Evolutionary conservation across 30 jellyfish, hydroid and myxozoan species (phyloP).

Genomic region (Morbakka virulenta): DNA sequence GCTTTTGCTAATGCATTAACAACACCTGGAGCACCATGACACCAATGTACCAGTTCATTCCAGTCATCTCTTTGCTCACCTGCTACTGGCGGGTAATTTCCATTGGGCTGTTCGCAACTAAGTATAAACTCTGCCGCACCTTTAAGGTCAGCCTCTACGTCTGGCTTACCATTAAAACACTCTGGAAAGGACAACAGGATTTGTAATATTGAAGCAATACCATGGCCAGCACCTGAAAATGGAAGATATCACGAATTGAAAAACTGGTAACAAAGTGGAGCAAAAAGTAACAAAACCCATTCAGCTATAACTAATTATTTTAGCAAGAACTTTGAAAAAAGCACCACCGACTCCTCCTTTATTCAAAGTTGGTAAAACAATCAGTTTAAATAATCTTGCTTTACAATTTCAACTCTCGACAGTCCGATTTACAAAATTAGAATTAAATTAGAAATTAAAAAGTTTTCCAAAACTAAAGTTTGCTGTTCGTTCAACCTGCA

Average conservation of each 20-base stretch:
- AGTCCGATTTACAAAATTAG: too few relatives aligned
- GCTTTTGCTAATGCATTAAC: slow-evolving; percentile 81
- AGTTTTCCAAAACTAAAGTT: too few relatives aligned
- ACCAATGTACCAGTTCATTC: slow-evolving; percentile 96
- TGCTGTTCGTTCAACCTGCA: too few relatives aligned
- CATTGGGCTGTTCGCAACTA: slow-evolving; percentile 68
- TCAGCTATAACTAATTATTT: too few relatives aligned
- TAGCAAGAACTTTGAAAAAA: too few relatives aligned
- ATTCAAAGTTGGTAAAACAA: too few relatives aligned
- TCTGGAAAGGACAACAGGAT: slow-evolving; percentile 79
- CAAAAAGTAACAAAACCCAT: too few relatives aligned
- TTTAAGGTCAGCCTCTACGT: slow-evolving; percentile 83
- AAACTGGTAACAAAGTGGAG: too few relatives aligned
- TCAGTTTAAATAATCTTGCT: too few relatives aligned
- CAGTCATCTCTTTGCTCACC: slow-evolving; percentile 91
- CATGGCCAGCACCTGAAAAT: slow-evolving; percentile 97
- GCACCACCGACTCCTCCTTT: too few relatives aligned
- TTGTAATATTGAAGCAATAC: slow-evolving; percentile 67
- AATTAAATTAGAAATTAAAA: too few relatives aligned
- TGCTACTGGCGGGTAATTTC: slow-evolving; percentile 90
- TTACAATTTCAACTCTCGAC: too few relatives aligned
- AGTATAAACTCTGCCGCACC: slow-evolving; percentile 70
- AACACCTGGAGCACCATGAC: slow-evolving; percentile 99
- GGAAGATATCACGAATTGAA: neutral
- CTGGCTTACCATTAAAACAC: slow-evolving; percentile 67